Evolutionary conservation across 2,113 vertebrate species (phyloP).

Genomic region (Nothobranchius kuhntae): DNA sequence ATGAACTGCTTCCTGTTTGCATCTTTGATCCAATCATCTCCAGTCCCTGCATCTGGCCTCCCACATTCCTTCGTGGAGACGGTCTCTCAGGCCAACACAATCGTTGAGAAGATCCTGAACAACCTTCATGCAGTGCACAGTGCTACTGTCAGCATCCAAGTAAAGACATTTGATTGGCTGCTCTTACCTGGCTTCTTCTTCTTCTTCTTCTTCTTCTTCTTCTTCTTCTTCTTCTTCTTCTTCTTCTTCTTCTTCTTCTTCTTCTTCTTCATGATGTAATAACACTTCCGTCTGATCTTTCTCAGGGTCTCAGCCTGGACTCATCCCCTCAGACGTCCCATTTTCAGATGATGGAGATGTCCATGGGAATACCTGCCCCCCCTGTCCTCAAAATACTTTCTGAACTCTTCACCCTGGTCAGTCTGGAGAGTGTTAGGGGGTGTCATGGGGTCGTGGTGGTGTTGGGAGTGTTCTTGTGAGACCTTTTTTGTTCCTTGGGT

Average conservation of each 20-base stretch:
- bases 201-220: too few relatives aligned
- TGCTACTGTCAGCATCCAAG: slow-evolving; percentile 27
- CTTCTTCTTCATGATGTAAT: not conserved
- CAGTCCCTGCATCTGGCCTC: not conserved
- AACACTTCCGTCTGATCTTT: not conserved
- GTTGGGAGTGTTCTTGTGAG: too few relatives aligned
- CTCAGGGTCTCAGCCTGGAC: slow-evolving; percentile 59
- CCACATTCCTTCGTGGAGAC: slow-evolving; percentile 61
- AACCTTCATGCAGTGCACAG: slow-evolving; percentile 54
- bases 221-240: too few relatives aligned
- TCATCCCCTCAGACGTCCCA: slow-evolving; percentile 15
- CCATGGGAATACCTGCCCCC: slow-evolving; percentile 48
- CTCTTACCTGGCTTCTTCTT: not conserved
- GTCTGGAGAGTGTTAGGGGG: slow-evolving; percentile 14
- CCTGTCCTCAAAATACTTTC: slow-evolving; percentile 65
- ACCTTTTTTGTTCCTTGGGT: not conserved
- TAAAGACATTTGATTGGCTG: slow-evolving; percentile 4
- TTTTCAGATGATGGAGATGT: slow-evolving; percentile 52
- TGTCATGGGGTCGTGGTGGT: not conserved
- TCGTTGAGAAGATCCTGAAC: slow-evolving; percentile 79
- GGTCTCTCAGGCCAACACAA: slow-evolving; percentile 70
- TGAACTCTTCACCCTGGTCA: slow-evolving; percentile 50
- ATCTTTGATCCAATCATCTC: slow-evolving; percentile 51
- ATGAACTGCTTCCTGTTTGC: slow-evolving; percentile 48
- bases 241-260: not conserved